Evolutionary conservation across 2,888 invertebrate species (phyloP), one percentile per base, ranked within the genome.

Genomic region (Chelonus formosanus): DNA sequence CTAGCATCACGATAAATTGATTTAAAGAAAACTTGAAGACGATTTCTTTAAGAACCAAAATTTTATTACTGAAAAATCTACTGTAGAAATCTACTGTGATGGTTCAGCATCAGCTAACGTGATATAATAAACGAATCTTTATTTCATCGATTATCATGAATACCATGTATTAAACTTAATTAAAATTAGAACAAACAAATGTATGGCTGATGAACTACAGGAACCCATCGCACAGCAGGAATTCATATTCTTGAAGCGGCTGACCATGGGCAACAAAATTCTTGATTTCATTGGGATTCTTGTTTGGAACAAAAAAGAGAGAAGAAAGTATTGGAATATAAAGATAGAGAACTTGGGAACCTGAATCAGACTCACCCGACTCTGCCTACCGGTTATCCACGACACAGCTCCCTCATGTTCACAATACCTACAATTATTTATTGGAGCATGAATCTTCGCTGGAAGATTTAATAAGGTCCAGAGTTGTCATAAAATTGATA

Each of bases 101-200:
- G 20, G 20, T 20, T 20, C 20, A 20, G 20, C 40, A 40, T 5
- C 6, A 40, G 40, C 40, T n/a, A n/a, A 5, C 48, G 10, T n/a
- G 48, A 5, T 74, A 74, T 75, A 69, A 70, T 73, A 68, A 73
- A 71, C 53, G 63, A 63, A 61, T 56, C 66, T 63, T 61, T 57
- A 55, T 62, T 68, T 53, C 64, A 59, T 70, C 69, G 73, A 77
- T 75, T 73, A 74, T 70, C 71, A 71, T 63, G 68, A 70, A 73
- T 74, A 75, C 72, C 73, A 63, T 73, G 71, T 76, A 76, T 75
- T 73, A 72, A 70, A 71, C 75, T 77, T 78, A 76, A 80, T 80
- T 80, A 76, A 80, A 80, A 80, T 79, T 80, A 75, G 80, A 79
- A 75, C 78, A 76, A 77, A 75, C 71, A 72, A 73, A 75, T 65